Evolutionary conservation across 2,113 vertebrate genomes (phyloP), one percentile per base, ranked within the genome.

Genomic region (Coptodon bakossiorum): DNA sequence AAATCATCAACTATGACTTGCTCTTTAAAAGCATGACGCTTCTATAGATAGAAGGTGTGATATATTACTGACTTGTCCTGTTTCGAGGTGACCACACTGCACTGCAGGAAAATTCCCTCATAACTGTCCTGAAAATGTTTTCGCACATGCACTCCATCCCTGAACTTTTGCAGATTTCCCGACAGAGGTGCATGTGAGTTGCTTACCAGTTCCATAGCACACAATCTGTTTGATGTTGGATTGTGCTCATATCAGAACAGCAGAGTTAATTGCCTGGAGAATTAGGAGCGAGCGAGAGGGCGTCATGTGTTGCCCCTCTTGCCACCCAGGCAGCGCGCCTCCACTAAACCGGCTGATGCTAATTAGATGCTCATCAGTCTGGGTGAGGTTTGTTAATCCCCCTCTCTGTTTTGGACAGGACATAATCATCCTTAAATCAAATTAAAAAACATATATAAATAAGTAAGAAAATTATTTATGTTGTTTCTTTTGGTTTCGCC

Each of bases 401-500:
- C 14, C 40, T 50, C 43, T 50, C 16, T 19, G 71, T 31, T 50
- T 31, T 19, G 16, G 16, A 78, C 9, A 7, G 24, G 43, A 50
- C 16, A 31, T 29, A 48, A 76, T 76, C 22, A 29, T 4, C 66
- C 40, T 27, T 48, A 45, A 14, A 73, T 45, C 3, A 27, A 66
- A 66, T 66, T 36, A 7, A 4, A 19, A 1, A 3, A 61, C 8
- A 54, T 16, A 2, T 1, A 63, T 63, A 63, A 2, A 36, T 12
- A 36, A n/a, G n/a, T 17, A 2, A 27, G 68, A 10, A 73, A 45
- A 10, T 27, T 4, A 43, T 27, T 45, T 31, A 10, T 7, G 43
- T 29, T 1, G 0, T 12, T 36, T 1, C n/a, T 48, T 48, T 0
- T 27, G 14, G 40, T 48, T 76, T 76, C 24, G 10, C 6, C 0